Conservation (phyloP, 2,113 vertebrate species). For the rabbit (Oryctolagus cuniculus) region DNA sequence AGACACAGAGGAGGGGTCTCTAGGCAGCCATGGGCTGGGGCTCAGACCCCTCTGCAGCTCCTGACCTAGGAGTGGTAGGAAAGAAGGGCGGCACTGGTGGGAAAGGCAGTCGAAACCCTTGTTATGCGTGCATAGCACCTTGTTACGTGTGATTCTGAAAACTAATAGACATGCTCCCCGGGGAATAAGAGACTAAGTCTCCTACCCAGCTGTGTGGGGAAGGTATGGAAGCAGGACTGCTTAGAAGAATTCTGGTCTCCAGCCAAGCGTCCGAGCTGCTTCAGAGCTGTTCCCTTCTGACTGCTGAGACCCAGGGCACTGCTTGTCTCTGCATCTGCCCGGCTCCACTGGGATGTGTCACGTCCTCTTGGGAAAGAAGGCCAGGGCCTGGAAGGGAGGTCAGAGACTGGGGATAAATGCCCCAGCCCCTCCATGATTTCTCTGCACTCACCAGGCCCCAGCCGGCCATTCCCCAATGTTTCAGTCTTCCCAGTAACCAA, state of each 20-base stretch:
- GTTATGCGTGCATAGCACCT: slow-evolving; percentile 21
- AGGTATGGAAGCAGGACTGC: slow-evolving; percentile 69
- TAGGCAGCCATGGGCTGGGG: not conserved
- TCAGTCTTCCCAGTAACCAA: not conserved
- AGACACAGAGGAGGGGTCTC: too few relatives aligned
- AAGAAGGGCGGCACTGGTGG: not conserved
- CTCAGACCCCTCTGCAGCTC: not conserved
- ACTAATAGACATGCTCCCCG: slow-evolving; percentile 70
- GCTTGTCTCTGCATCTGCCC: too few relatives aligned
- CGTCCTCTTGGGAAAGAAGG: not conserved
- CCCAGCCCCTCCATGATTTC: accelerated
- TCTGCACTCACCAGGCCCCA: not conserved
- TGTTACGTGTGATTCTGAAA: slow-evolving; percentile 58
- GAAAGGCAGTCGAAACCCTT: slow-evolving; percentile 54
- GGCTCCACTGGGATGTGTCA: not conserved
- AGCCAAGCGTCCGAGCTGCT: not conserved
- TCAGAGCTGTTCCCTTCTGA: not conserved
- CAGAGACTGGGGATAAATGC: accelerated
- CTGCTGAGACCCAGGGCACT: too few relatives aligned
- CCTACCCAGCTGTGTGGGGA: not conserved
- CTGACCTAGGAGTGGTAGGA: not conserved
- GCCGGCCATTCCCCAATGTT: not conserved
- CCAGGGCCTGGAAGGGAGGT: not conserved
- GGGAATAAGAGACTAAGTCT: not conserved
- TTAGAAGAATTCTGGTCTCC: slow-evolving; percentile 61